Conservation (phyloP, 2,113 vertebrate species). For the Eolophus roseicapilla region DNA sequence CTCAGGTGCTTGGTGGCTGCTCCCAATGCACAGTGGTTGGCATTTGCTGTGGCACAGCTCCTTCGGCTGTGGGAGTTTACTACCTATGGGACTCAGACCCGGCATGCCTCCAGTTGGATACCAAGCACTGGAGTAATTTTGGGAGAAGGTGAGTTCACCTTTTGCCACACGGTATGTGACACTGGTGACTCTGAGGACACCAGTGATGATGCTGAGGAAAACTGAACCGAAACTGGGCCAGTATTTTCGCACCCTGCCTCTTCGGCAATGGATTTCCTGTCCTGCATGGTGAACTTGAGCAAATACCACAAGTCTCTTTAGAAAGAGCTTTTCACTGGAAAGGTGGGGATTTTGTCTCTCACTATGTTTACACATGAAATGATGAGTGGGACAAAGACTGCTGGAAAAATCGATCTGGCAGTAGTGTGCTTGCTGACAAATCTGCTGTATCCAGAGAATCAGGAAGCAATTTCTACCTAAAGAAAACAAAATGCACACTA, state of each 20-base stretch:
- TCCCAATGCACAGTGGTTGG: accelerated
- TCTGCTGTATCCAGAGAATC: background rate
- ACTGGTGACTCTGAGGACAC: background rate
- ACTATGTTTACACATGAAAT: background rate
- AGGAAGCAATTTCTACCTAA: background rate
- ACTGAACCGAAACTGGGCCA: background rate
- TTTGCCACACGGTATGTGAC: background rate
- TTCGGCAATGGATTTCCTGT: background rate
- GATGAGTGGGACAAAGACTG: background rate
- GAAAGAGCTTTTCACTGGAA: background rate
- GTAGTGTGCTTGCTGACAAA: background rate
- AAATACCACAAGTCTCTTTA: background rate
- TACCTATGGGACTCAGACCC: background rate
- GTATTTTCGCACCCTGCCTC: background rate
- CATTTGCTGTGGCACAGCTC: background rate
- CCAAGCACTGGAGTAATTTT: background rate
- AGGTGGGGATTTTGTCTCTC: background rate
- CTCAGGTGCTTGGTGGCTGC: background rate
- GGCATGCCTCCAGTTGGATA: background rate
- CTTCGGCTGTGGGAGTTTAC: background rate
- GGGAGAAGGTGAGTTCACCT: background rate
- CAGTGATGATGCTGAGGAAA: background rate
- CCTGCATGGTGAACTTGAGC: background rate
- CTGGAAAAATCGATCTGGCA: background rate
- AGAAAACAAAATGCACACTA: background rate